Conservation (phyloP, 2,113 vertebrate species). For the Platichthys flesus region DNA sequence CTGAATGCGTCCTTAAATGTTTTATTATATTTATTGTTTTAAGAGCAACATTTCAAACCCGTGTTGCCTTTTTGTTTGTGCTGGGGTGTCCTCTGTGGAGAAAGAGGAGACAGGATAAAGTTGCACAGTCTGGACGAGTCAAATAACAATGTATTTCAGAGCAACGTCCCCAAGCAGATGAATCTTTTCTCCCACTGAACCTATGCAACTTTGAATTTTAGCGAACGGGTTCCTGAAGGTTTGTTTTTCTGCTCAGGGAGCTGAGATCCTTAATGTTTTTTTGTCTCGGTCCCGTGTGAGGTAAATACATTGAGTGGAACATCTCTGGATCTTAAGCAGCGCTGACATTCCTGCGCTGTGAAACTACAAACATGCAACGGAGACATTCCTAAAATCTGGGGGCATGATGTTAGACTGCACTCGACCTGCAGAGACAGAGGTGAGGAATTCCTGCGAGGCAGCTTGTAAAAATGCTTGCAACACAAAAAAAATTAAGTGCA, state of each 20-base stretch:
- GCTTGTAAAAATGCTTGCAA: neutral
- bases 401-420: constrained; percentile 3
- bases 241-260: constrained; percentile 20
- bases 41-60: too few relatives aligned
- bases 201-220: neutral
- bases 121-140: too few relatives aligned
- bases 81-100: too few relatives aligned
- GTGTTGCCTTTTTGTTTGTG: too few relatives aligned
- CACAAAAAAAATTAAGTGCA: constrained; percentile 22
- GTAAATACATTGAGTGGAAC: neutral
- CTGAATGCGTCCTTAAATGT: too few relatives aligned
- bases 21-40: too few relatives aligned
- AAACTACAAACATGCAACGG: constrained; percentile 36
- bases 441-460: neutral
- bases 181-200: too few relatives aligned
- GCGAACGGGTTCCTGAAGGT: constrained; percentile 9
- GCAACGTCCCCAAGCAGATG: too few relatives aligned
- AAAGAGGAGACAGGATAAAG: too few relatives aligned
- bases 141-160: too few relatives aligned
- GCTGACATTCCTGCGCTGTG: constrained; percentile 12
- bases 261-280: constrained; percentile 2
- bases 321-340: constrained; percentile 2
- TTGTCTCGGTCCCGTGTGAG: constrained; percentile 2
- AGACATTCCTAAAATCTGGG: constrained; percentile 37
- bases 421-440: constrained; percentile 7